Evolutionary conservation across 2,113 vertebrate genomes (phyloP).

Genomic region (Lamprotornis superbus): DNA sequence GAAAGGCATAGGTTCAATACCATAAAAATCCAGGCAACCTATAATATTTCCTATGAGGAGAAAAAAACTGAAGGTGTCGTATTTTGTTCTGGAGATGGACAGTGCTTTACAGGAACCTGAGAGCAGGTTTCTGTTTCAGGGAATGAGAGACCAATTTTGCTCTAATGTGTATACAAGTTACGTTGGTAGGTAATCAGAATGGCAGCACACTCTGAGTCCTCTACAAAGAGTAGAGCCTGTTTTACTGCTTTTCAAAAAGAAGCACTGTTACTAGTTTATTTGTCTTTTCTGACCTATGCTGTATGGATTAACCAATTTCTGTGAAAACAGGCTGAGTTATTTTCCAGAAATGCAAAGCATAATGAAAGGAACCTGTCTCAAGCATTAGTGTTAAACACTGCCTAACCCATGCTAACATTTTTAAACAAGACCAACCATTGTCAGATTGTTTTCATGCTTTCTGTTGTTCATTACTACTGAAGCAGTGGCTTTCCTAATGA

Average conservation of each 20-base stretch:
- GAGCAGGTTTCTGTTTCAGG: neutral
- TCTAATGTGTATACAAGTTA: neutral
- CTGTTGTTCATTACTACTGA: constrained; percentile 23
- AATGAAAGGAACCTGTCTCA: neutral
- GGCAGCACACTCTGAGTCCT: neutral
- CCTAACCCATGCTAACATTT: neutral
- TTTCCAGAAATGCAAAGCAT: constrained; percentile 49
- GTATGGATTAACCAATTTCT: neutral
- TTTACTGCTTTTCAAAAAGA: neutral
- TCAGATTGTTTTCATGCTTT: neutral
- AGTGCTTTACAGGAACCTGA: neutral
- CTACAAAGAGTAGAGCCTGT: neutral
- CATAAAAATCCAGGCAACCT: neutral
- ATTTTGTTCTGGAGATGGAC: neutral
- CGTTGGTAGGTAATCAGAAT: neutral
- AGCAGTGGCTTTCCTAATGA: constrained; percentile 34
- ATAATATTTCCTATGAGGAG: neutral
- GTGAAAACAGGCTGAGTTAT: constrained; percentile 5
- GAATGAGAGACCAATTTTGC: neutral
- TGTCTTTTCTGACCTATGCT: neutral
- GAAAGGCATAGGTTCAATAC: neutral
- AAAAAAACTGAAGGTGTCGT: neutral
- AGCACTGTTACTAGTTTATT: neutral
- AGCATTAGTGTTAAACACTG: neutral
- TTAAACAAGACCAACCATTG: constrained; percentile 1